Evolutionary conservation across 2,888 invertebrate genomes (phyloP).

Genomic region (Leptopilina drosophilae): DNA sequence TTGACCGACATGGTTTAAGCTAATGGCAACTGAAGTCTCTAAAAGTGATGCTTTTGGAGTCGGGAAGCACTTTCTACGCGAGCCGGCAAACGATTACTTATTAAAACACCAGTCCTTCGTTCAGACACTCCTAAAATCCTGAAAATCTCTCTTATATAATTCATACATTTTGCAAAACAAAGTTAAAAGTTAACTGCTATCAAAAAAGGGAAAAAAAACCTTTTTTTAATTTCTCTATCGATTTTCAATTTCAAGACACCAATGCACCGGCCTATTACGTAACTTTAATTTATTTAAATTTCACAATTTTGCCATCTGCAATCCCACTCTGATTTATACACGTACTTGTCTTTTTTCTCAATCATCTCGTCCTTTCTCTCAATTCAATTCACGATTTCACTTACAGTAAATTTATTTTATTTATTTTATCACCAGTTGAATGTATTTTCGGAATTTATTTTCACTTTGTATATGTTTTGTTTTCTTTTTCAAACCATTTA

Average conservation of each 20-base stretch:
- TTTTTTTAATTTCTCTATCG: too few relatives aligned
- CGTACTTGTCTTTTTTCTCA: too few relatives aligned
- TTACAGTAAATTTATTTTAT: too few relatives aligned
- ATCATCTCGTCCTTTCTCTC: too few relatives aligned
- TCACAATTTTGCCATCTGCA: constrained; percentile 56
- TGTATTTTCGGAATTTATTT: too few relatives aligned
- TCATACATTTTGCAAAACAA: neutral
- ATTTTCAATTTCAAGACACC: constrained; percentile 45
- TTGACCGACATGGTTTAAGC: constrained; percentile 36
- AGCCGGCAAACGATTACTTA: constrained; percentile 12
- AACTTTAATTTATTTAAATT: constrained; percentile 66
- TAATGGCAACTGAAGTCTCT: constrained; percentile 23
- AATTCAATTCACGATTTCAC: too few relatives aligned
- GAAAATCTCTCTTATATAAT: too few relatives aligned
- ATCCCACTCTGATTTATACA: constrained; percentile 55
- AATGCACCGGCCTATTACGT: constrained; percentile 64
- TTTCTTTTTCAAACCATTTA: too few relatives aligned
- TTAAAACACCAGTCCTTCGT: constrained; percentile 16
- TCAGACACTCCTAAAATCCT: neutral
- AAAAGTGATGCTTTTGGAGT: neutral
- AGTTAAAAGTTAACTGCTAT: neutral
- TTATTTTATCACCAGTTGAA: too few relatives aligned
- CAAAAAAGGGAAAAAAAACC: too few relatives aligned
- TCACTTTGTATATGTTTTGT: too few relatives aligned
- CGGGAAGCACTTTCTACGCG: neutral